Percentiles rank a stretch among this genome's conserved stretches.
Conservation (phyloP, 2,113 vertebrate species). For the Daubentonia madagascariensis region DNA sequence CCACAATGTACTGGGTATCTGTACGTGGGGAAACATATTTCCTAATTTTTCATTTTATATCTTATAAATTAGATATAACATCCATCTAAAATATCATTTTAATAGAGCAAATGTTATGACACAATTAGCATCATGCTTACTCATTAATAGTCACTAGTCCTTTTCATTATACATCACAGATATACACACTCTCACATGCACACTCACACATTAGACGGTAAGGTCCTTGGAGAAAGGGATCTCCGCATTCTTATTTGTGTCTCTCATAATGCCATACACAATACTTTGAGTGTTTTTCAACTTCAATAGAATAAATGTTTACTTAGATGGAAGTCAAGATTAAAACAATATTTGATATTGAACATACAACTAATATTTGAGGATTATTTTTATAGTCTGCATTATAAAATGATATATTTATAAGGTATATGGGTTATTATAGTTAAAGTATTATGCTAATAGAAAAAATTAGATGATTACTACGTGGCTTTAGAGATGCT, state of each 20-base stretch:
- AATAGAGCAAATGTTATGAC: neutral
- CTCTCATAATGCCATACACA: accelerated
- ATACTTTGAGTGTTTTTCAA: neutral
- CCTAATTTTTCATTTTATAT: neutral
- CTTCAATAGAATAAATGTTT: neutral
- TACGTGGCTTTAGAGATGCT: accelerated
- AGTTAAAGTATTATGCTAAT: neutral
- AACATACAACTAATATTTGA: neutral
- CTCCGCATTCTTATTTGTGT: neutral
- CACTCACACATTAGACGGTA: accelerated
- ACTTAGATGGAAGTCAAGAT: neutral
- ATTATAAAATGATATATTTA: neutral
- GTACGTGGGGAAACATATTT: neutral
- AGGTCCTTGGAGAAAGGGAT: neutral
- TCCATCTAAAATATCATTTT: neutral
- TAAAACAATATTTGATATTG: neutral
- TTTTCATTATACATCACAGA: neutral
- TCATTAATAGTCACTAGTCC: neutral
- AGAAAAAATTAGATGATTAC: neutral
- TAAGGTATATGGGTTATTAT: neutral
- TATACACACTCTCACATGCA: neutral
- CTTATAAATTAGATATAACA: neutral
- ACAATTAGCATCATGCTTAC: neutral
- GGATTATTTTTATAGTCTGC: neutral
- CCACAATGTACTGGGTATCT: neutral